Percentiles rank a stretch among this genome's conserved stretches.
Evolutionary conservation across 2,888 invertebrate genomes (phyloP).

Genomic region (Eudemis profundana): DNA sequence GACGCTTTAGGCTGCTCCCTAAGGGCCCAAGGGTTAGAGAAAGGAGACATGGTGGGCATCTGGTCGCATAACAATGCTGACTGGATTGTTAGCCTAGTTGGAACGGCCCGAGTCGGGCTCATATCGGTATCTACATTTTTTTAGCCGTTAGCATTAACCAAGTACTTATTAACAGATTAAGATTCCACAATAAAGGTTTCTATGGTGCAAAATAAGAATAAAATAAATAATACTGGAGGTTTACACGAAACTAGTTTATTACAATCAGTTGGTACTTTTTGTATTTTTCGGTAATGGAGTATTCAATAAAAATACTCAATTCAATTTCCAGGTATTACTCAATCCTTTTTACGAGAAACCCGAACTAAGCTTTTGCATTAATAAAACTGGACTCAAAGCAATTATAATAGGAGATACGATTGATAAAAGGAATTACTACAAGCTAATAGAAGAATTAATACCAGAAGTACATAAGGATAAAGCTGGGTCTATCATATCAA

Average conservation of each 20-base stretch:
- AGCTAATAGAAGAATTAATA: constrained; percentile 83
- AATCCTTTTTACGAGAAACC: constrained; percentile 90
- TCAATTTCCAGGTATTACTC: constrained; percentile 87
- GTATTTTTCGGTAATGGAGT: no score
- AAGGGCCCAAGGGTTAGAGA: constrained; percentile 88
- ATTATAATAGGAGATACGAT: constrained; percentile 88
- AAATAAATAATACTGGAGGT: no score
- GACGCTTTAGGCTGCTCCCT: constrained; percentile 91
- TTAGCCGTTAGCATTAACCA: no score
- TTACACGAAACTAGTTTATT: no score
- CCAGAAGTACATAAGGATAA: constrained; percentile 83
- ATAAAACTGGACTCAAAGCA: constrained; percentile 89
- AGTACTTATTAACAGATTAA: no score
- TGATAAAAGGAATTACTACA: constrained; percentile 88
- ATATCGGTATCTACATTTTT: no score
- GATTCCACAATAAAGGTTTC: no score
- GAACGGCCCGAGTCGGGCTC: constrained; percentile 90
- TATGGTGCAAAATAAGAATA: no score
- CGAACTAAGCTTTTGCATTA: constrained; percentile 90
- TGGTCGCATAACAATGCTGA: constrained; percentile 93
- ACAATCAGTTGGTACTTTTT: no score
- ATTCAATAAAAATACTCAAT: neutral
- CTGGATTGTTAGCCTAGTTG: constrained; percentile 90
- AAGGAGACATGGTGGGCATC: constrained; percentile 92
- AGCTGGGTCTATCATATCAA: constrained; percentile 78